phyloP scores from a whole-genome alignment of 2,888 invertebrate genomes.

The Xylota sylvarum region DNA sequence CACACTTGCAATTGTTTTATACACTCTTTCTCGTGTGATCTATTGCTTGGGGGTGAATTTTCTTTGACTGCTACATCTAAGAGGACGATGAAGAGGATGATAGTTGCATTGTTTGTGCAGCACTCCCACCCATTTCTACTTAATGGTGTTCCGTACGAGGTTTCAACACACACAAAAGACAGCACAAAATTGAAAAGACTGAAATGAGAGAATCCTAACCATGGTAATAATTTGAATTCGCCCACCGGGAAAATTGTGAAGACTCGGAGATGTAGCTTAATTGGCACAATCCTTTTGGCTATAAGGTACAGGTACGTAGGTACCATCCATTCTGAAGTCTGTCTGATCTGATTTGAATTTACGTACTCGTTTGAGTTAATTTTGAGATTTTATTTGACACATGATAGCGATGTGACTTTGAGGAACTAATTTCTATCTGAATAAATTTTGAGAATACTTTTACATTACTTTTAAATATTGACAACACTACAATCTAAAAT shows the following conservation, averaged over 20 bases:
- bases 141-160: conserved; percentile 9
- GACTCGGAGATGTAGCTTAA: conserved; percentile 38
- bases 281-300: conserved; percentile 48
- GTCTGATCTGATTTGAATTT: conserved; percentile 34
- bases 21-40: conserved; percentile 64
- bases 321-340: not conserved
- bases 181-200: conserved; percentile 40
- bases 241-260: conserved; percentile 29
- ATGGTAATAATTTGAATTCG: conserved; percentile 51
- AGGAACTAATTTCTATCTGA: not conserved
- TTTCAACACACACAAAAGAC: conserved; percentile 32
- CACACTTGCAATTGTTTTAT: conserved; percentile 75
- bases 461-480: too few relatives aligned
- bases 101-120: conserved; percentile 41
- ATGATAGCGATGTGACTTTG: conserved; percentile 11
- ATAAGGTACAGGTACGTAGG: not conserved
- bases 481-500: too few relatives aligned
- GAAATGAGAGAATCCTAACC: conserved; percentile 40
- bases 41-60: conserved; percentile 56
- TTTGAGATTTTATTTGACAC: conserved; percentile 25
- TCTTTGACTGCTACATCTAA: conserved; percentile 55
- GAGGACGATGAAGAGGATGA: conserved; percentile 23
- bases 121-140: conserved; percentile 10
- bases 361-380: conserved; percentile 29
- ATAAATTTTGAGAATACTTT: not conserved